These are phyloP conservation scores for Myotis yumanensis DNA, from an alignment of 2,113 vertebrate species.

Conservation along the genomic window DNA sequence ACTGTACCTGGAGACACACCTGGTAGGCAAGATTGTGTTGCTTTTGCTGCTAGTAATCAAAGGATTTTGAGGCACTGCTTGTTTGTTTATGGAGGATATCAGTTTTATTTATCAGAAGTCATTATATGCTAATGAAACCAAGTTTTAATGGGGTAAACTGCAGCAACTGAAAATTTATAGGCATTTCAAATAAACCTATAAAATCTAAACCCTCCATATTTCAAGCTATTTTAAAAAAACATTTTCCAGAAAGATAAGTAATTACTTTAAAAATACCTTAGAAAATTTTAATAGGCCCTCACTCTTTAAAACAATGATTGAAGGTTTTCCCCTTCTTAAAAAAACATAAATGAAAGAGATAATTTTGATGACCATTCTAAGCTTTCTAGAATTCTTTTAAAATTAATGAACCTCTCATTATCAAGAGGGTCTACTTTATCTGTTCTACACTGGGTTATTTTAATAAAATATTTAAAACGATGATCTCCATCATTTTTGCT, in stretches of 20 bases:
- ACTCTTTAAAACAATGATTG: not conserved
- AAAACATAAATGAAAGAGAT: constrained; percentile 32
- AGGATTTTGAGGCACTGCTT: constrained; percentile 60
- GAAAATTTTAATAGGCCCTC: constrained; percentile 44
- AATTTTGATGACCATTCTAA: constrained; percentile 70
- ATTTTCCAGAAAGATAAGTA: constrained; percentile 55
- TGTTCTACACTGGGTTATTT: constrained; percentile 72
- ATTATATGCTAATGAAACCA: constrained; percentile 68
- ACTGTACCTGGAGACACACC: constrained; percentile 97
- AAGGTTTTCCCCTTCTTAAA: constrained; percentile 59
- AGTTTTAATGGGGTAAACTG: constrained; percentile 51
- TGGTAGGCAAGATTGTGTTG: constrained; percentile 88
- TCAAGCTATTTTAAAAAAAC: constrained; percentile 46
- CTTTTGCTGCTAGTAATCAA: constrained; percentile 66
- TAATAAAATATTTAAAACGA: constrained; percentile 81
- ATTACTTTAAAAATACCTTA: constrained; percentile 54
- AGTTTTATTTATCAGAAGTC: constrained; percentile 45
- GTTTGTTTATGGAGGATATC: constrained; percentile 67
- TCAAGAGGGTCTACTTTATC: constrained; percentile 74
- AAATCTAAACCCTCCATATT: constrained; percentile 43
- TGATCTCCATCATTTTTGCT: constrained; percentile 76
- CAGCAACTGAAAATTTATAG: constrained; percentile 17
- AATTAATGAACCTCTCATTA: constrained; percentile 76
- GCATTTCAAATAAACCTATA: constrained; percentile 38
- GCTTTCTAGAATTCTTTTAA: constrained; percentile 72